Evolutionary conservation across 1,140 invertebrate species (phyloP).

Genomic region (Whitmania pigra): DNA sequence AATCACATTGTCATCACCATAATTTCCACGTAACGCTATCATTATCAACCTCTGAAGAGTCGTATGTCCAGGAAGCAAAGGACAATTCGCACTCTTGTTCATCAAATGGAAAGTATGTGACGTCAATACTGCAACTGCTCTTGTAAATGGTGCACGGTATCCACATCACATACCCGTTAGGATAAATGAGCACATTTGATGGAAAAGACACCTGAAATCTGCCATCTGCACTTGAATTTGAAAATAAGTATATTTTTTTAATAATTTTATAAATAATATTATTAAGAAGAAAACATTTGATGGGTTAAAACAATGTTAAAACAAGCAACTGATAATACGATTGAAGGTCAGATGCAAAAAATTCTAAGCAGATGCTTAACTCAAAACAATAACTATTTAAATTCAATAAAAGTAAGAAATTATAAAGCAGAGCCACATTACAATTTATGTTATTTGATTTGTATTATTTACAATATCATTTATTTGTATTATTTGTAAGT

Average conservation of each 20-base stretch:
- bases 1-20: too few relatives aligned
- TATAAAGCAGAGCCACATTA: too few relatives aligned
- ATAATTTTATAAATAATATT: not conserved
- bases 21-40: not conserved
- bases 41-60: slow-evolving; percentile 33
- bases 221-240: slow-evolving; percentile 21
- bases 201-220: slow-evolving; percentile 54
- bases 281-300: not conserved
- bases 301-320: not conserved
- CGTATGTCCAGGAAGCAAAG: slow-evolving; percentile 75
- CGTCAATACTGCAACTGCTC: slow-evolving; percentile 92
- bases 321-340: not conserved
- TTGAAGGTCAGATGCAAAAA: too few relatives aligned
- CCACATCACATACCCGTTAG: slow-evolving; percentile 74
- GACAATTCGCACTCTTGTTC: slow-evolving; percentile 80
- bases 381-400: too few relatives aligned
- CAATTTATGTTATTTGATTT: too few relatives aligned
- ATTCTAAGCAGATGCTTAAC: too few relatives aligned
- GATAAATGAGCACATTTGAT: slow-evolving; percentile 84
- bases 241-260: not conserved
- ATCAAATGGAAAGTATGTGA: slow-evolving; percentile 68
- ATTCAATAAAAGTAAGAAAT: too few relatives aligned
- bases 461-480: too few relatives aligned
- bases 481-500: too few relatives aligned
- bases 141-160: slow-evolving; percentile 98